Evolutionary conservation across 2,888 invertebrate species (phyloP).

Genomic region (Diaperis boleti): DNA sequence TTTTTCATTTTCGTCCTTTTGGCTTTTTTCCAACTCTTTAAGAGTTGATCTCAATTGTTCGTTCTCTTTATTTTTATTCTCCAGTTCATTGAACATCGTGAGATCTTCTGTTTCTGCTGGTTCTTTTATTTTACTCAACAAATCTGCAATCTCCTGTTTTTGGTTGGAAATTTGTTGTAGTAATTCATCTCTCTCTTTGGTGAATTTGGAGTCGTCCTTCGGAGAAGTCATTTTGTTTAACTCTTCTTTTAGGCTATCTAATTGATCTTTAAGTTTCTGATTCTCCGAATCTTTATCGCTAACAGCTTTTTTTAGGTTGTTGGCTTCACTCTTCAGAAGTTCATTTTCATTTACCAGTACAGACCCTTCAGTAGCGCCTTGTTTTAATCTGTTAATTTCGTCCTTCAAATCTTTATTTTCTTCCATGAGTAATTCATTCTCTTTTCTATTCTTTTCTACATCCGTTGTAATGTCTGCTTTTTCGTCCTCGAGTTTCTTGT

Average conservation of each 20-base stretch:
- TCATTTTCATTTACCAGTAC: slow-evolving; percentile 1
- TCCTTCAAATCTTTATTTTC: slow-evolving; percentile 40
- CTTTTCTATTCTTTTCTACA: slow-evolving; percentile 5
- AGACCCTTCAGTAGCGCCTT: not conserved
- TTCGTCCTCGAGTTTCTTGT: slow-evolving; percentile 7
- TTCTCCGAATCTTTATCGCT: not conserved
- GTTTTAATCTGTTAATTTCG: slow-evolving; percentile 21
- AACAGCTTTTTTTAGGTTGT: not conserved
- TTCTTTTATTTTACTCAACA: slow-evolving; percentile 52
- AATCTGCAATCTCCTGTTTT: slow-evolving; percentile 50
- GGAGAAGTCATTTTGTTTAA: slow-evolving; percentile 39
- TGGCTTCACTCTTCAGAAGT: not conserved
- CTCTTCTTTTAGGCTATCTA: slow-evolving; percentile 16
- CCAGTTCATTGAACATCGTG: slow-evolving; percentile 38
- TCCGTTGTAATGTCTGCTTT: not conserved
- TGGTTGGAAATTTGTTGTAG: slow-evolving; percentile 51
- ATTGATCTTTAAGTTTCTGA: not conserved
- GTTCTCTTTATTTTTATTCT: slow-evolving; percentile 54
- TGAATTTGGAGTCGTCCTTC: slow-evolving; percentile 9
- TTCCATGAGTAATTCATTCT: slow-evolving; percentile 3
- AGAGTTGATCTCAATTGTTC: slow-evolving; percentile 53
- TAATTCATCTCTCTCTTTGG: slow-evolving; percentile 53
- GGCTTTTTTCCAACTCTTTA: slow-evolving; percentile 11
- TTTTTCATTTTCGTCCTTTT: not conserved
- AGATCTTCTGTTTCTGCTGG: slow-evolving; percentile 31